These are phyloP conservation scores for Charanyca ferruginea DNA, from an alignment of 2,888 invertebrate genomes.

Conservation along the genomic window DNA sequence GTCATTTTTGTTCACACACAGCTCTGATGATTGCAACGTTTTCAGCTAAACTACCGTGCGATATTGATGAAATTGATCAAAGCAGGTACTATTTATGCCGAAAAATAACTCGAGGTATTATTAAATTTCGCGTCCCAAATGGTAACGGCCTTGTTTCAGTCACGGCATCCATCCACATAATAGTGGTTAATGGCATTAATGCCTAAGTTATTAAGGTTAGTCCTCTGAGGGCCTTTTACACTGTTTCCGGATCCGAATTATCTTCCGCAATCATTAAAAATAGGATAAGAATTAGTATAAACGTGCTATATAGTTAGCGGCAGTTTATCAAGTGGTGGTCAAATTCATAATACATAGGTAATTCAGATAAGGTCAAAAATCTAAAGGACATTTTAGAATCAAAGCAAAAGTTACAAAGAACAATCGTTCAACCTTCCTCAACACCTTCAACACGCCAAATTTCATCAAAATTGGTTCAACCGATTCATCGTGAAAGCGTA, in stretches of 20 bases:
- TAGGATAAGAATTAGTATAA: neutral
- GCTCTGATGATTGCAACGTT: neutral
- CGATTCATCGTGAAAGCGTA: too few relatives aligned
- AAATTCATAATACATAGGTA: neutral
- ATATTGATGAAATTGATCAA: slow-evolving; percentile 7
- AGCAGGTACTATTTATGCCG: slow-evolving; percentile 1
- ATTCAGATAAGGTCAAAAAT: neutral
- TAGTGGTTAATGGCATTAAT: slow-evolving; percentile 18
- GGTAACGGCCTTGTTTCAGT: slow-evolving; percentile 19
- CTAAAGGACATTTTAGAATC: too few relatives aligned
- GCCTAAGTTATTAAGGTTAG: neutral
- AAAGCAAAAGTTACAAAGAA: too few relatives aligned
- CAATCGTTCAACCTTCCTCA: too few relatives aligned
- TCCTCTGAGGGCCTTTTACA: neutral
- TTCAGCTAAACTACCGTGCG: neutral
- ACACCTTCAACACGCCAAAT: too few relatives aligned
- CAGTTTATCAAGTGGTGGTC: neutral
- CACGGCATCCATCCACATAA: slow-evolving; percentile 33
- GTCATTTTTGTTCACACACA: neutral
- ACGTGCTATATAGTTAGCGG: neutral
- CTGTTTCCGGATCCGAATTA: neutral
- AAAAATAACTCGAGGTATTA: slow-evolving; percentile 3
- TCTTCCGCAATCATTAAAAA: neutral
- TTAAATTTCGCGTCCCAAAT: slow-evolving; percentile 21
- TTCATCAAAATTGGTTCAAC: too few relatives aligned